phyloP scores from a whole-genome alignment of 2,797 vertebrate species.

The Coregonus suidteri region DNA sequence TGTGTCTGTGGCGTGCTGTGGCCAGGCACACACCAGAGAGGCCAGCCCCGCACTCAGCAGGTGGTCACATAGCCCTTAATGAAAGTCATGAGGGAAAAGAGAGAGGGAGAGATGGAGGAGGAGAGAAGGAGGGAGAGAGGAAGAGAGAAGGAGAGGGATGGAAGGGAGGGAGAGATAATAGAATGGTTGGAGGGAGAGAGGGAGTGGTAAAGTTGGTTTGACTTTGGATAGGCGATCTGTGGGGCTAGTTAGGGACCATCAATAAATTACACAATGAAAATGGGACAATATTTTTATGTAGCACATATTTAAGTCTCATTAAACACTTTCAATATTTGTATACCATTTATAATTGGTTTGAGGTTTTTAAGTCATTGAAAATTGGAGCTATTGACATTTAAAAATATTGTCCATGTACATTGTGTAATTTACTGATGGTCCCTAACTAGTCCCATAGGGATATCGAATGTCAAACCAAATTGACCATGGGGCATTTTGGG shows the following conservation, averaged over 20 bases:
- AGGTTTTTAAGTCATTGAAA: too few species aligned
- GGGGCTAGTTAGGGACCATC: too few species aligned
- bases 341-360: too few species aligned
- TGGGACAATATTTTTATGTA: too few species aligned
- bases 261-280: too few species aligned
- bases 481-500: conserved; percentile 42
- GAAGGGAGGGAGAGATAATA: conserved; percentile 11
- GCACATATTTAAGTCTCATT: too few species aligned
- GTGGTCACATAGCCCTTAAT: conserved; percentile 58
- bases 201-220: not conserved
- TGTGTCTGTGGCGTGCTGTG: conserved; percentile 31
- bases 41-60: conserved; percentile 50
- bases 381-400: too few species aligned
- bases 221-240: too few species aligned
- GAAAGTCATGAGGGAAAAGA: conserved; percentile 58
- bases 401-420: too few species aligned
- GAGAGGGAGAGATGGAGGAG: conserved; percentile 10
- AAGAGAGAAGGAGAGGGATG: not conserved
- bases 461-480: not conserved
- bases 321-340: too few species aligned
- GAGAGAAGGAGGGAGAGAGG: not conserved
- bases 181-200: not conserved
- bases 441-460: not conserved
- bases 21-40: conserved; percentile 36
- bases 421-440: too few species aligned